Percentiles rank a stretch among this genome's conserved stretches.
Evolutionary conservation across 1,140 invertebrate species (phyloP).

Genomic region (Periplaneta americana): DNA sequence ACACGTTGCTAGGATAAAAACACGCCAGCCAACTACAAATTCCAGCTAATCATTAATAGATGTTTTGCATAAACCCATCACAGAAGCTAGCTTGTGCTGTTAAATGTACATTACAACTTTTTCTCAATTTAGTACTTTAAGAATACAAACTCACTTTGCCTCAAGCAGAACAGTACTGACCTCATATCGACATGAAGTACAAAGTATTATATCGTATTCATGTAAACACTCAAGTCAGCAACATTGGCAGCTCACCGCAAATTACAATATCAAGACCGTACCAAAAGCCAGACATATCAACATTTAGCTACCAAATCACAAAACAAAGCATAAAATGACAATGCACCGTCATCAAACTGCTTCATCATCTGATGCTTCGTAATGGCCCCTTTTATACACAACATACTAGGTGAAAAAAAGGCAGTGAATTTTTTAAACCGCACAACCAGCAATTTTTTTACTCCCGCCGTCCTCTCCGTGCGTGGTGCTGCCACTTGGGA

Average conservation of each 20-base stretch:
- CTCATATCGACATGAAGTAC: background rate
- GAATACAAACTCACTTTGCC: background rate
- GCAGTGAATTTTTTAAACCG: conserved; percentile 6
- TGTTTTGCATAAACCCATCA: conserved; percentile 14
- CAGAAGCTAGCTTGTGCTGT: conserved; percentile 20
- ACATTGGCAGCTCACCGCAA: background rate
- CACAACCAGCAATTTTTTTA: background rate
- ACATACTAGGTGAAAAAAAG: conserved; percentile 8
- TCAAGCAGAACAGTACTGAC: conserved; percentile 1
- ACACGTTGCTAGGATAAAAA: background rate
- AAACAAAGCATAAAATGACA: conserved; percentile 6
- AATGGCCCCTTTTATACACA: conserved; percentile 9
- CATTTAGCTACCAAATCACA: conserved; percentile 3
- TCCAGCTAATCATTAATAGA: conserved; percentile 4
- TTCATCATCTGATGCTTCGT: background rate
- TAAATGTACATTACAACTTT: background rate
- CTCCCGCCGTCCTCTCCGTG: background rate
- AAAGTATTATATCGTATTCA: background rate
- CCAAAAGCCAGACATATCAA: conserved; percentile 6
- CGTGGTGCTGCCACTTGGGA: conserved; percentile 5
- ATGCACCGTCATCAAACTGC: too few relatives aligned
- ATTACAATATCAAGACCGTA: background rate
- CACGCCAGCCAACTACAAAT: background rate
- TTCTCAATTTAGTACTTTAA: background rate
- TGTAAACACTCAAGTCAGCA: background rate